phyloP scores from a whole-genome alignment of 2,113 vertebrate species.

The Sisor rabdophorus region DNA sequence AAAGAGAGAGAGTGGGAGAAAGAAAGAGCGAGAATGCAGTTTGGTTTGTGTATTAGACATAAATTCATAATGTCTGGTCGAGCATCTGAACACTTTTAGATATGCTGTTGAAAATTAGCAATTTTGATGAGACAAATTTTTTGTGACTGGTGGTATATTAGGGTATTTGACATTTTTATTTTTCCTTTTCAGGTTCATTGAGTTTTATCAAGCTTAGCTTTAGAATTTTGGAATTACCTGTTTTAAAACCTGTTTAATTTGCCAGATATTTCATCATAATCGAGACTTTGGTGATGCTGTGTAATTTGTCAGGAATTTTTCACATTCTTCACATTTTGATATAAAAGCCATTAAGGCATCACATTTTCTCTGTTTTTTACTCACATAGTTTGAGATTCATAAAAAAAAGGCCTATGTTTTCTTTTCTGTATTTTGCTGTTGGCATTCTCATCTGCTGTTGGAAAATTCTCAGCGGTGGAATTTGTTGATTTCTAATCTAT shows the following conservation, averaged over 20 bases:
- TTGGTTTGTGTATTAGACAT: not conserved
- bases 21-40: not conserved
- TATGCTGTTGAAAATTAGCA: not conserved
- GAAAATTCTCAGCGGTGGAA: slow-evolving; percentile 8
- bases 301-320: not conserved
- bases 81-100: not conserved
- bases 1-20: no score
- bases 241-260: slow-evolving; percentile 59
- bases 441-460: not conserved
- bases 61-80: not conserved
- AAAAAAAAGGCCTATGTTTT: not conserved
- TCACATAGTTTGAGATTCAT: not conserved
- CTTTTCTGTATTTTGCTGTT: slow-evolving; percentile 17
- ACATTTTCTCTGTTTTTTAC: slow-evolving; percentile 13
- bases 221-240: slow-evolving; percentile 53
- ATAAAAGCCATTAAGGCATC: not conserved
- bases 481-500: not conserved
- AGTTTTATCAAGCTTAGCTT: slow-evolving; percentile 20
- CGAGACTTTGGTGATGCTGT: slow-evolving; percentile 2
- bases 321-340: not conserved
- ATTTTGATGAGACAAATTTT: not conserved
- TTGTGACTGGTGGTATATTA: not conserved
- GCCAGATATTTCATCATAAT: slow-evolving; percentile 65
- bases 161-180: slow-evolving; percentile 5
- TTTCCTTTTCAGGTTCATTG: not conserved